A percentile compares a stretch with the other conserved stretches of the same genome.
These are phyloP conservation scores for Apodemia mormo DNA, from an alignment of 2,888 invertebrate species.

Conservation along the genomic window DNA sequence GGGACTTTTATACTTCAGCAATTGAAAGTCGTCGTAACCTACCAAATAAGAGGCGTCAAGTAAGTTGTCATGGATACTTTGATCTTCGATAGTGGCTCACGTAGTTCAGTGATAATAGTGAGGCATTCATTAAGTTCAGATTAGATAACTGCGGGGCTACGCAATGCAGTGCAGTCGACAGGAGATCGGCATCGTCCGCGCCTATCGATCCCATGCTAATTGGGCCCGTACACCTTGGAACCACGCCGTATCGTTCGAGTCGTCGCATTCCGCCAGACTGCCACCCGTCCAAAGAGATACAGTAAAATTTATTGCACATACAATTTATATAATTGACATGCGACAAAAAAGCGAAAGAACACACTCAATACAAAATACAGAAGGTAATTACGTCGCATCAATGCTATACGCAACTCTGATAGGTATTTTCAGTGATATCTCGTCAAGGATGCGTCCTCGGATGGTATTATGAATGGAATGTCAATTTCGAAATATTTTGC, in stretches of 20 bases:
- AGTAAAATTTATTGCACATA: conserved; percentile 79
- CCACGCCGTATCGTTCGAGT: conserved; percentile 45
- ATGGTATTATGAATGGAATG: conserved; percentile 75
- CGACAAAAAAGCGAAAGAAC: conserved; percentile 76
- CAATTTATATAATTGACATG: conserved; percentile 81
- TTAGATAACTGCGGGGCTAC: conserved; percentile 68
- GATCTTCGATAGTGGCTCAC: conserved; percentile 32
- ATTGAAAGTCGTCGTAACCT: background rate
- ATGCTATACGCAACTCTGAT: conserved; percentile 55
- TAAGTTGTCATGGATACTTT: conserved; percentile 27
- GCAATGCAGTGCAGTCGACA: conserved; percentile 70
- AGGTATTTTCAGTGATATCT: conserved; percentile 55
- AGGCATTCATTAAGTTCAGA: conserved; percentile 71
- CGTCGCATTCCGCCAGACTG: conserved; percentile 62
- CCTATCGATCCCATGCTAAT: conserved; percentile 81
- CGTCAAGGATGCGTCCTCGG: conserved; percentile 73
- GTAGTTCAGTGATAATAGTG: conserved; percentile 56
- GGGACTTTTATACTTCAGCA: too few species aligned
- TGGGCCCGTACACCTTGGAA: conserved; percentile 59
- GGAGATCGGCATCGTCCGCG: conserved; percentile 71
- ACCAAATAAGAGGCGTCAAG: conserved; percentile 19
- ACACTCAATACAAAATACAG: conserved; percentile 67
- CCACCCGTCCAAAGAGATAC: conserved; percentile 72
- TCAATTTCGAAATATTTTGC: conserved; percentile 77
- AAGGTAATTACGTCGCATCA: conserved; percentile 68